Evolutionary conservation across 2,113 vertebrate genomes (phyloP).

Genomic region (Oreochromis spilurus): DNA sequence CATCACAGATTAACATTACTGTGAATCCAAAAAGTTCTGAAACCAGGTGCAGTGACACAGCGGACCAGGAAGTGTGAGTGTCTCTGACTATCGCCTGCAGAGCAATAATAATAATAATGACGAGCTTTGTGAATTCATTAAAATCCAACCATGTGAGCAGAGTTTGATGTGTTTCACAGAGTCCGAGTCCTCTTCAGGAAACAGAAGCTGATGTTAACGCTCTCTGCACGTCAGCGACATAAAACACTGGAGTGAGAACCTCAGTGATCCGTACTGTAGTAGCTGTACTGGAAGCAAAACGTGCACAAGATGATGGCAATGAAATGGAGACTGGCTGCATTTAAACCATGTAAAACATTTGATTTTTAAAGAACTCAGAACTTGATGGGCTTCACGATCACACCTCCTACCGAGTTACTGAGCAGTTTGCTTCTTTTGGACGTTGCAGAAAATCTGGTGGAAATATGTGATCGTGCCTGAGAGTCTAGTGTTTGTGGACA

Average conservation of each 20-base stretch:
- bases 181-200: not conserved
- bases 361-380: not conserved
- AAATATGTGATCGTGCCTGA: not conserved
- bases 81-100: not conserved
- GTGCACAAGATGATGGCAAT: not conserved
- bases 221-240: not conserved
- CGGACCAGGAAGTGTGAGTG: not conserved
- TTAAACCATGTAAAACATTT: not conserved
- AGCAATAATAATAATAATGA: not conserved
- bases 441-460: not conserved
- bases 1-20: not conserved
- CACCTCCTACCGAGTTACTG: not conserved
- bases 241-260: not conserved
- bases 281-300: not conserved
- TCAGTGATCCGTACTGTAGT: too few relatives aligned
- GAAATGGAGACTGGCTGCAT: not conserved
- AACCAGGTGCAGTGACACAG: not conserved
- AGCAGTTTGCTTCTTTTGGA: not conserved
- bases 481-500: not conserved
- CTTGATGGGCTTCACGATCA: fast-evolving
- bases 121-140: not conserved
- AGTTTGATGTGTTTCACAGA: not conserved
- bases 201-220: not conserved
- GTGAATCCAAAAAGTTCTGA: not conserved
- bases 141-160: not conserved